These are phyloP conservation scores for Diorhabda elongata DNA, from an alignment of 1,140 invertebrate genomes.

Conservation along the genomic window DNA sequence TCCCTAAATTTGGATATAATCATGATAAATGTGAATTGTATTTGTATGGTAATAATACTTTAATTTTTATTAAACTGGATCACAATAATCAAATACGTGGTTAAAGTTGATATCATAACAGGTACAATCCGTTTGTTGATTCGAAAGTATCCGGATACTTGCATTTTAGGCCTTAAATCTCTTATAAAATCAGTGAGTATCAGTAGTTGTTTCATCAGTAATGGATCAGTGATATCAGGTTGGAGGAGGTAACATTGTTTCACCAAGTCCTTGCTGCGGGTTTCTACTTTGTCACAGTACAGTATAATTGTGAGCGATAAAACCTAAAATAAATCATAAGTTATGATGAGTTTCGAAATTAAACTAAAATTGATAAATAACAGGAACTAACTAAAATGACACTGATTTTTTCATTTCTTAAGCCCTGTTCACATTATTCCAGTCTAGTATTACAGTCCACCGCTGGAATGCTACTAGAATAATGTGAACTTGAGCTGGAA, in stretches of 20 bases:
- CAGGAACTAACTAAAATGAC: too few relatives aligned
- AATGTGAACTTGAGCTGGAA: too few relatives aligned
- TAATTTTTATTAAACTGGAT: not conserved
- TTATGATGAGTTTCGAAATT: too few relatives aligned
- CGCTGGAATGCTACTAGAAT: too few relatives aligned
- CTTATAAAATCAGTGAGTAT: not conserved
- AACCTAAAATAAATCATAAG: too few relatives aligned
- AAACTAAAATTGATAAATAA: too few relatives aligned
- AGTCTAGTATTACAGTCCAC: too few relatives aligned
- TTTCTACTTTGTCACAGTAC: not conserved
- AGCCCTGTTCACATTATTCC: too few relatives aligned
- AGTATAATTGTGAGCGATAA: not conserved
- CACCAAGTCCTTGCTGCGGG: not conserved
- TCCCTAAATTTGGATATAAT: too few relatives aligned
- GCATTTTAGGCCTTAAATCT: not conserved
- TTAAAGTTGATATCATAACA: not conserved
- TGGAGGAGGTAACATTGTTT: not conserved
- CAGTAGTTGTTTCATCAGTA: not conserved
- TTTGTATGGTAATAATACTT: not conserved
- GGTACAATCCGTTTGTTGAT: not conserved
- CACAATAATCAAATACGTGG: constrained; percentile 2
- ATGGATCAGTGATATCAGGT: not conserved
- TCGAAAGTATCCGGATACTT: not conserved
- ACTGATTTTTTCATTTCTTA: too few relatives aligned
- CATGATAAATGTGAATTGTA: too few relatives aligned